These are phyloP conservation scores for Mesaphorura yosii DNA, from an alignment of 1,140 invertebrate species.

Conservation along the genomic window DNA sequence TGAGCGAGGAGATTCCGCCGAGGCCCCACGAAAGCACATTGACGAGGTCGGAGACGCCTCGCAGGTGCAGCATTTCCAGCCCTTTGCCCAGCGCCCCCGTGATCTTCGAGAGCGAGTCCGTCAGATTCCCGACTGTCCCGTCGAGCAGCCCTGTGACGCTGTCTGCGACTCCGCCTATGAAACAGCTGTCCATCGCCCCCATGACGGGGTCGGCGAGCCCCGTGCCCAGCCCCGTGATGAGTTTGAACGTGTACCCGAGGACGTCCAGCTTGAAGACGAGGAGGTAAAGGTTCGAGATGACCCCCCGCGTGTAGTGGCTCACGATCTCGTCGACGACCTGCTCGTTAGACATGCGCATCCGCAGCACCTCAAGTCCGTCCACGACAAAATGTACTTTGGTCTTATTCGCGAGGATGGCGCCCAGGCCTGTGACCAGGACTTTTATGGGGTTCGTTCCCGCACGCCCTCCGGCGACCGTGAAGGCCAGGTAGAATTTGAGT, in stretches of 20 bases:
- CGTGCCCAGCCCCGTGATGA: not conserved
- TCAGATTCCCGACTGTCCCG: not conserved
- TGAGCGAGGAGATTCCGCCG: too few relatives aligned
- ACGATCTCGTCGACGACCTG: not conserved
- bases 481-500: too few relatives aligned
- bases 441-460: too few relatives aligned
- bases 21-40: too few relatives aligned
- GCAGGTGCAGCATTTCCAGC: too few relatives aligned
- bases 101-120: not conserved
- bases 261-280: not conserved
- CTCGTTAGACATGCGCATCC: not conserved
- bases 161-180: not conserved
- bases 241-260: not conserved
- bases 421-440: not conserved
- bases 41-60: too few relatives aligned
- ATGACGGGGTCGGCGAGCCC: slow-evolving; percentile 1
- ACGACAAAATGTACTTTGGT: too few relatives aligned
- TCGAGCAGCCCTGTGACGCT: not conserved
- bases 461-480: too few relatives aligned
- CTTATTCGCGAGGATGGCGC: not conserved
- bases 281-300: not conserved
- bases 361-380: not conserved
- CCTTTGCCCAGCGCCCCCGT: not conserved
- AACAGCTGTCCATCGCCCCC: not conserved
- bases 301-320: not conserved